Percentiles rank a stretch among this genome's conserved stretches.
Conservation (phyloP, 2,113 vertebrate genomes). For the Antennarius striatus region DNA sequence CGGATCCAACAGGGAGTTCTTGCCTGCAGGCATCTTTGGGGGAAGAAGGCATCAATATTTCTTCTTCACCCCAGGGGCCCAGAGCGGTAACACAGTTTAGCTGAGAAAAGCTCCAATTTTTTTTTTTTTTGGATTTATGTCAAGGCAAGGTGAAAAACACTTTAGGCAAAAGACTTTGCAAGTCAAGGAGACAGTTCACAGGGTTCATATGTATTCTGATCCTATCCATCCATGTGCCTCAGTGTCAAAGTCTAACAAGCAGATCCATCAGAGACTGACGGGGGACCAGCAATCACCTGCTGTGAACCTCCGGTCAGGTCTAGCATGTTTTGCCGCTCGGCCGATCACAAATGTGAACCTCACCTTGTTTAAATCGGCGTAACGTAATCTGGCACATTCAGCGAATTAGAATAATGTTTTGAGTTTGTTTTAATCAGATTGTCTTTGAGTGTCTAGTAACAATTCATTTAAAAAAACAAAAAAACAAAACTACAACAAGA, state of each 20-base stretch:
- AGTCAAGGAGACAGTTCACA: slow-evolving; percentile 24
- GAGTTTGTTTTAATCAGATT: neutral
- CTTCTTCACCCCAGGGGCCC: slow-evolving; percentile 17
- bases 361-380: no score
- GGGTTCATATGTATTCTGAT: slow-evolving; percentile 41
- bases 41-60: slow-evolving; percentile 53
- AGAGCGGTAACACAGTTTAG: slow-evolving; percentile 19
- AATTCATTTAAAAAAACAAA: slow-evolving; percentile 12
- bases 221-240: slow-evolving; percentile 8
- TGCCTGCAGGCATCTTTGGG: slow-evolving; percentile 40
- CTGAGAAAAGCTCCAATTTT: slow-evolving; percentile 16
- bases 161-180: slow-evolving; percentile 34
- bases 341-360: slow-evolving; percentile 33
- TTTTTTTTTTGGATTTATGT: slow-evolving; percentile 16
- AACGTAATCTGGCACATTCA: no score
- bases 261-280: slow-evolving; percentile 31
- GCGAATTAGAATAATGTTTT: neutral
- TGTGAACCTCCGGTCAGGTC: slow-evolving; percentile 40
- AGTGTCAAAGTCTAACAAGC: slow-evolving; percentile 42
- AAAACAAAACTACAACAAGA: slow-evolving; percentile 10
- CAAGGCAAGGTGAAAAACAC: slow-evolving; percentile 34
- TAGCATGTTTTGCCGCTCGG: slow-evolving; percentile 21
- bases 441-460: slow-evolving; percentile 1
- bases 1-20: slow-evolving; percentile 28
- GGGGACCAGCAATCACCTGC: slow-evolving; percentile 15